These are phyloP conservation scores for Pocota personata DNA, from an alignment of 2,888 invertebrate genomes.

Conservation along the genomic window DNA sequence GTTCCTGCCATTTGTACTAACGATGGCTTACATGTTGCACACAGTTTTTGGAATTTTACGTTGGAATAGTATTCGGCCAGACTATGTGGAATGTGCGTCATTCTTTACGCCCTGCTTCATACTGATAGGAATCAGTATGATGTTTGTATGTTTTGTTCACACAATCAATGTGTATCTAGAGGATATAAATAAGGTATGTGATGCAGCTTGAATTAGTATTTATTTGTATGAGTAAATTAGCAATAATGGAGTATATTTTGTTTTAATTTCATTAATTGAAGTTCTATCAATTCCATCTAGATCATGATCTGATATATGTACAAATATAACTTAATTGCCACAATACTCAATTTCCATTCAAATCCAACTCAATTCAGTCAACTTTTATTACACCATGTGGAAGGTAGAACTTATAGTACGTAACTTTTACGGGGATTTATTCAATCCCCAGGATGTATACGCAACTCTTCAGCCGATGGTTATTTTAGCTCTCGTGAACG, in stretches of 20 bases:
- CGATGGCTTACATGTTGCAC: neutral
- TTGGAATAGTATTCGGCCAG: conserved; percentile 31
- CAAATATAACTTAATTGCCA: no score
- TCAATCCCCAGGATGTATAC: conserved; percentile 79
- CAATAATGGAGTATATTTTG: neutral
- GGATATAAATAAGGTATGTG: conserved; percentile 40
- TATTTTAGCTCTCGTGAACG: conserved; percentile 78
- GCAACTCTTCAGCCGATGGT: conserved; percentile 79
- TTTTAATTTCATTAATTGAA: conserved; percentile 28
- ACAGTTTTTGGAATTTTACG: conserved; percentile 45
- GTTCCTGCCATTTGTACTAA: conserved; percentile 22
- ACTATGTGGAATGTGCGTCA: conserved; percentile 18
- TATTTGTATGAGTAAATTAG: no score
- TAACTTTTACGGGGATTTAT: conserved; percentile 74
- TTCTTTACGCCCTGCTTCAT: conserved; percentile 46
- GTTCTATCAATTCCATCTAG: neutral
- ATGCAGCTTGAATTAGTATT: neutral
- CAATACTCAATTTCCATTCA: neutral
- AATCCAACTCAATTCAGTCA: neutral
- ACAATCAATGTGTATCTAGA: conserved; percentile 20
- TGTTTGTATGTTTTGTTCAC: conserved; percentile 43
- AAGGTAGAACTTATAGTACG: neutral
- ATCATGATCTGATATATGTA: neutral
- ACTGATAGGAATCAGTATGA: conserved; percentile 34
- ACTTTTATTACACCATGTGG: neutral